Conservation (phyloP, 1,140 invertebrate species). For the Drosophila gunungcola region DNA sequence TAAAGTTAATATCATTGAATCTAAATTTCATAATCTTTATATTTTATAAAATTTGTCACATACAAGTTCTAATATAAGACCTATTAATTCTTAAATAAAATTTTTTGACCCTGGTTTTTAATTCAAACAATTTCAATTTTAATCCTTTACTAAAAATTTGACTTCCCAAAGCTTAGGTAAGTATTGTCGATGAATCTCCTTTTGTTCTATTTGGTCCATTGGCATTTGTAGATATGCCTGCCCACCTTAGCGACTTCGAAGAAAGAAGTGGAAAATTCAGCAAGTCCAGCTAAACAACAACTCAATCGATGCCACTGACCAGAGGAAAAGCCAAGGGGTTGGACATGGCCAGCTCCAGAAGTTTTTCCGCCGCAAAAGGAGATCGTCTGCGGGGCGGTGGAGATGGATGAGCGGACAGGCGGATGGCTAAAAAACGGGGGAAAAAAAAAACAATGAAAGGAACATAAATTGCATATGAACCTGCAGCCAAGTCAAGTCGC, state of each 20-base stretch:
- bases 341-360: constrained; percentile 6
- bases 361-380: constrained; percentile 28
- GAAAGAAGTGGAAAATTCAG: not conserved
- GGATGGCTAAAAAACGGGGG: constrained; percentile 1
- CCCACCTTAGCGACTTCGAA: not conserved
- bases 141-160: no score
- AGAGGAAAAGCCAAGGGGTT: constrained; percentile 2
- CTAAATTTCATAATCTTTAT: no score
- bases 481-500: constrained; percentile 47
- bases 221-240: not conserved
- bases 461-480: constrained; percentile 61
- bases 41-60: no score
- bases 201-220: no score
- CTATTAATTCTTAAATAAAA: no score
- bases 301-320: constrained; percentile 21
- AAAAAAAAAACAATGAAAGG: constrained; percentile 43
- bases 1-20: no score
- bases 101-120: no score
- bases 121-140: no score
- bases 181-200: no score
- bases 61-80: no score
- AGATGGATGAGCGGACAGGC: constrained; percentile 32
- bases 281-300: constrained; percentile 7
- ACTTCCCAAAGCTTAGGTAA: no score
- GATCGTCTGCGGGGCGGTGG: constrained; percentile 23